Conservation (phyloP, 2,113 vertebrate genomes). For the Perca flavescens region DNA sequence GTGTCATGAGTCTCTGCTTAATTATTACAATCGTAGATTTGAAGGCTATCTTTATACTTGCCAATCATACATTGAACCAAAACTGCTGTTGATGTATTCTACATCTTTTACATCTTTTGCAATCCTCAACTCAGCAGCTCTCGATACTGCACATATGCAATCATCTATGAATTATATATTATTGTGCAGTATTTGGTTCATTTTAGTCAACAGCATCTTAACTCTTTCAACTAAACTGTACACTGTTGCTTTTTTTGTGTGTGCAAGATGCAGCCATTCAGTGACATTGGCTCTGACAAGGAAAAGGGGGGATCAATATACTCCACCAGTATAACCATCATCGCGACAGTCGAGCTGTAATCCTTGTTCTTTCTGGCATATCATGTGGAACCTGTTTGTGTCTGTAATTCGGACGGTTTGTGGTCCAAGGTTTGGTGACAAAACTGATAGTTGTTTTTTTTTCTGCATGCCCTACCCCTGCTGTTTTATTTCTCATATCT, state of each 20-base stretch:
- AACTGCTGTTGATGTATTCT: neutral
- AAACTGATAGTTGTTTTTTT: slow-evolving; percentile 28
- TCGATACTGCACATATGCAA: neutral
- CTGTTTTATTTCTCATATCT: slow-evolving; percentile 50
- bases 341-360: slow-evolving; percentile 49
- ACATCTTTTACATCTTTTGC: neutral
- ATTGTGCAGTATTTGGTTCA: neutral
- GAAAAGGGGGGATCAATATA: slow-evolving; percentile 52
- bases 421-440: slow-evolving; percentile 40
- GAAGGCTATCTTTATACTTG: neutral
- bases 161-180: slow-evolving; percentile 9
- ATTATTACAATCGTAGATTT: neutral
- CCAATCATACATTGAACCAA: neutral
- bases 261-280: neutral
- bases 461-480: slow-evolving; percentile 5
- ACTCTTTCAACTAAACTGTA: slow-evolving; percentile 6
- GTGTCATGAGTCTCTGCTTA: neutral
- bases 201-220: slow-evolving; percentile 11
- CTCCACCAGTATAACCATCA: slow-evolving; percentile 32
- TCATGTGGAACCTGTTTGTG: slow-evolving; percentile 46
- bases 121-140: neutral
- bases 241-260: neutral
- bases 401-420: slow-evolving; percentile 46
- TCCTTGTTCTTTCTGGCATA: slow-evolving; percentile 50
- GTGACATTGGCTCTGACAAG: slow-evolving; percentile 24